A percentile compares a stretch with the other conserved stretches of the same genome.
Conservation (phyloP, 2,797 vertebrate species). For the Epinephelus awoara region DNA sequence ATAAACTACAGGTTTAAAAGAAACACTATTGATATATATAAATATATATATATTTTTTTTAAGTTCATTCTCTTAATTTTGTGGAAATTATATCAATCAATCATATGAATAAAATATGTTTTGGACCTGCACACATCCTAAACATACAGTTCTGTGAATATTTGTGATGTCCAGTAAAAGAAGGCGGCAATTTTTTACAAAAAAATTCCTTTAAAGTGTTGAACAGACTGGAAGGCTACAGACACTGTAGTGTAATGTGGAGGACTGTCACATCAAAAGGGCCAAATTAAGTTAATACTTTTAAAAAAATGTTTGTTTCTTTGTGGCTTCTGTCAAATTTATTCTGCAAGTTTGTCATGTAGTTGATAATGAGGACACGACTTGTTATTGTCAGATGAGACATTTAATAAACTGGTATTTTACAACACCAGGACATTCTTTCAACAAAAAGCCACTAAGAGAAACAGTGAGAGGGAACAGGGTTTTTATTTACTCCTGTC, state of each 20-base stretch:
- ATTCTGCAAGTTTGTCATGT: neutral
- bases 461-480: neutral
- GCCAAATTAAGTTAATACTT: neutral
- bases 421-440: constrained; percentile 71
- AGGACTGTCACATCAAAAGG: neutral
- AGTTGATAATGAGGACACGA: neutral
- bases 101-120: too few species aligned
- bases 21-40: neutral
- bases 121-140: too few species aligned
- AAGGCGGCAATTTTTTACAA: too few species aligned
- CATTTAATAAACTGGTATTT: constrained; percentile 34
- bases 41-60: neutral
- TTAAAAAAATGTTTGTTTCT: neutral
- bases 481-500: neutral
- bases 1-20: neutral
- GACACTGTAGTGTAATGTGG: too few species aligned
- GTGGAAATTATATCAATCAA: too few species aligned
- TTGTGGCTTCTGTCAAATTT: constrained; percentile 2
- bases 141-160: too few species aligned
- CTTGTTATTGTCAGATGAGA: neutral
- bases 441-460: constrained; percentile 71
- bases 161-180: too few species aligned
- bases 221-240: too few species aligned
- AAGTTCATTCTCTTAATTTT: neutral
- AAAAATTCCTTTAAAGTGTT: too few species aligned